Base-by-base conservation (phyloP, 2,888 invertebrate genomes). In the Eupithecia exiguata region DNA sequence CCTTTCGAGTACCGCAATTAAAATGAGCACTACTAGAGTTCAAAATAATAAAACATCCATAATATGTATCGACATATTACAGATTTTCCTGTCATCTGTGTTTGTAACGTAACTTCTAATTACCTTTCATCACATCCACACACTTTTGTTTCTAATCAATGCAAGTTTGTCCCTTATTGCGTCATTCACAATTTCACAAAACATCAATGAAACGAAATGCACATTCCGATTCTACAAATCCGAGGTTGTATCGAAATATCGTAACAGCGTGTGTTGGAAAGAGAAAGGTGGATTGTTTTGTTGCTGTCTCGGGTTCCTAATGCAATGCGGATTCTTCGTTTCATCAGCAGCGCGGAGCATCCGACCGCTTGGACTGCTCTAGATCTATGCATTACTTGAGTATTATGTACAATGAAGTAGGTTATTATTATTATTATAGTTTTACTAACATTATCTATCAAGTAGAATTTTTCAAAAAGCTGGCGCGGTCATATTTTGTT, bases 281-380 rank as follows among this genome's bases (percentile, higher is more conserved):
- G 38, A 65, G 63, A 21, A n/a, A n/a, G 63, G 63, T 14, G n/a
- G n/a, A 36, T 63, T 35, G 35, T 65, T 65, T n/a, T 38, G 36
- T 65, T 65, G 63, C 63, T 65, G n/a, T 65, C 36, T 65, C 63
- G 25, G 14, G 38, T 65, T 63, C 38, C 63, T 65, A 65, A 65
- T 65, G 63, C 38, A 65, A 65, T n/a, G n/a, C n/a, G 63, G 18
- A 30, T 38, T 10, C 0, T 18, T 38, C n/a, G n/a, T 65, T 65
- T 65, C 63, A 65, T 65, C 63, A 65, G 63, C 63, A 65, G 38
- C 63, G 38, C 5, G n/a, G 35, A 18, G 61, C 5, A 12, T 53
- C 49, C 5, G n/a, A 63, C 63, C 35, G 18, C 36, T 10, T 36
- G 3, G 62, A 35, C 14, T 63, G 63, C 63, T 38, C 35, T 63